phyloP scores from a whole-genome alignment of 2,113 vertebrate genomes.

The Conger conger region DNA sequence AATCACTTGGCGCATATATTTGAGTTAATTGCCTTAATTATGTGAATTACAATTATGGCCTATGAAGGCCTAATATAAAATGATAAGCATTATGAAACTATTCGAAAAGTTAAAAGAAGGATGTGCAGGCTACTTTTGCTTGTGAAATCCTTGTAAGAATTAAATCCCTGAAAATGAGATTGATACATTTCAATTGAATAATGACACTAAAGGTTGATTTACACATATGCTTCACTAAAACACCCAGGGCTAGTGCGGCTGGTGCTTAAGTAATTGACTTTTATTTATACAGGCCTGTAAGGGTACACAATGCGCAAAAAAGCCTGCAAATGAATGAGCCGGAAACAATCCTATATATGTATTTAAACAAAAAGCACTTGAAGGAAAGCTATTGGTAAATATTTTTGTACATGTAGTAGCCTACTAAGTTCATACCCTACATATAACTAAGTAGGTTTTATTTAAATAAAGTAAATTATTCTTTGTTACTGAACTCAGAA shows the following conservation, averaged over 20 bases:
- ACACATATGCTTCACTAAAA: background rate
- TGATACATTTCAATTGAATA: background rate
- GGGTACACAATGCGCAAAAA: background rate
- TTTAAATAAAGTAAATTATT: background rate
- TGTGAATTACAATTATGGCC: slow-evolving; percentile 15
- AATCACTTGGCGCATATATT: slow-evolving; percentile 53
- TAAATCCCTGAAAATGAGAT: too few species aligned
- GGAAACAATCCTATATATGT: background rate
- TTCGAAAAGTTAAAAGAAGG: too few species aligned
- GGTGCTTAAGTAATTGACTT: background rate
- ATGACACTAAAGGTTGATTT: background rate
- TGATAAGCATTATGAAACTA: too few species aligned
- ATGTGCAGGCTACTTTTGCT: too few species aligned
- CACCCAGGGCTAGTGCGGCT: background rate
- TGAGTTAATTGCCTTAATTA: slow-evolving; percentile 49
- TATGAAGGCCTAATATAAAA: too few species aligned
- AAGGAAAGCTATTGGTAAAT: background rate
- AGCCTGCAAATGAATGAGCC: background rate
- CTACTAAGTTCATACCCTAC: background rate
- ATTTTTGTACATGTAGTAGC: background rate
- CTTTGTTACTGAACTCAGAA: background rate
- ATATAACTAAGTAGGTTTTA: background rate
- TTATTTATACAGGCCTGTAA: background rate
- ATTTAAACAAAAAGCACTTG: background rate
- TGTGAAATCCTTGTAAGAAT: too few species aligned